A percentile compares a stretch with the other conserved stretches of the same genome.
phyloP scores from a whole-genome alignment of 2,888 invertebrate genomes.

The Erebia ligea region DNA sequence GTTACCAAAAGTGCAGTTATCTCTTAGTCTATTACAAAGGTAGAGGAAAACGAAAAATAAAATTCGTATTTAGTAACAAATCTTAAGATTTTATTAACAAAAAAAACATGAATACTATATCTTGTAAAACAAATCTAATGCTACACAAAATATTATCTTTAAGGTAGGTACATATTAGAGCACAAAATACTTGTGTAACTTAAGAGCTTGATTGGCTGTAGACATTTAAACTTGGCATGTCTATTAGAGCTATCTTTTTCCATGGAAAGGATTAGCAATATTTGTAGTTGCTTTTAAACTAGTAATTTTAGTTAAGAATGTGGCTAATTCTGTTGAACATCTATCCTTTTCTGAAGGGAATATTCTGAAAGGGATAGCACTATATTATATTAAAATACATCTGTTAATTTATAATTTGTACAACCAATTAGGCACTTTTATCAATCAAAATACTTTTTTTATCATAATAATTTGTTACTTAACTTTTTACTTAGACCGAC shows the following conservation, averaged over 20 bases:
- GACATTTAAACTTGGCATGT: background rate
- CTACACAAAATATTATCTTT: constrained; percentile 41
- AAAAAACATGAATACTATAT: constrained; percentile 56
- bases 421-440: background rate
- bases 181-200: constrained; percentile 36
- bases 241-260: background rate
- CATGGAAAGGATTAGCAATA: background rate
- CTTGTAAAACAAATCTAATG: constrained; percentile 48
- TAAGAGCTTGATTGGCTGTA: background rate
- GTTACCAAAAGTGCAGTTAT: too few relatives aligned
- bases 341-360: too few relatives aligned
- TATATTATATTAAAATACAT: too few relatives aligned
- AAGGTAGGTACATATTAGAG: constrained; percentile 21
- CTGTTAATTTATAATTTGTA: background rate
- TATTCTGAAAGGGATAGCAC: too few relatives aligned
- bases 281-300: too few relatives aligned
- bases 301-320: too few relatives aligned
- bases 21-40: too few relatives aligned
- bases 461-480: background rate
- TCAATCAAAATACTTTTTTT: constrained; percentile 2
- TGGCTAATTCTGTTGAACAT: too few relatives aligned
- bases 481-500: constrained; percentile 39
- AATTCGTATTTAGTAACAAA: constrained; percentile 50
- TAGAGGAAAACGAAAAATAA: constrained; percentile 21
- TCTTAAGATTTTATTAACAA: constrained; percentile 62